Base-by-base conservation (phyloP, 2,797 vertebrate genomes). In the Lithobates sylvaticus region DNA sequence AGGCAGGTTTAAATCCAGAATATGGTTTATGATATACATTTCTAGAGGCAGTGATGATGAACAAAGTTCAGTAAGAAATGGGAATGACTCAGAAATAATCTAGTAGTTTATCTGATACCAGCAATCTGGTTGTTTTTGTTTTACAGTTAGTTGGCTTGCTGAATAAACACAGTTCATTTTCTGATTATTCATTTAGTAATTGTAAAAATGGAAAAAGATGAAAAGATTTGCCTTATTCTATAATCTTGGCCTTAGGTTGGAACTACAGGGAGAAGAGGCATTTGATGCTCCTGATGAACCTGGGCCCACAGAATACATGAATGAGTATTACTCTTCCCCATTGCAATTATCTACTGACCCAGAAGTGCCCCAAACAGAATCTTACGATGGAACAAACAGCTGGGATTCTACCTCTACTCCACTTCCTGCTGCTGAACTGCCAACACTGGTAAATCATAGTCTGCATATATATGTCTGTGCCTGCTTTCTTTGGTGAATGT, bases 241-340 rank as follows among this genome's bases (percentile, higher is more conserved):
- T 23, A 68, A 47, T 16, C 26, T 67, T 83, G 27, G 34, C 54
- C 47, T 0, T 78, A 96, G 96, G 94, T 69, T 93, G 58, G 89
- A 92, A 81, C 91, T 94, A 88, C 90, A 94, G 0, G 3, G 89
- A 75, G 93, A 95, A 83, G 88, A 90, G 69, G 90, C 92, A 8
- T 83, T 84, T 32, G 92, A 91, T 80, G 73, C 86, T 18, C 80
- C 72, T 84, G 84, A 89, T 58, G 91, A 93, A 86, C 90, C 91
- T 50, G 93, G 91, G 58, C 71, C 88, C 4, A 70, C 73, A 16
- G 36, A 88, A 39, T 58, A 87, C 73, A 78, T 75, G 1, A 80
- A 84, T 78, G 88, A 82, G 80, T 67, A n/a, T 85, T 84, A 6
- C 23, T 10, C 67, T 5, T 88, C 88, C 74, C 82, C 76, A 39